Base-by-base conservation (phyloP, 2,888 invertebrate species). In the Drosophila maculinotata region DNA sequence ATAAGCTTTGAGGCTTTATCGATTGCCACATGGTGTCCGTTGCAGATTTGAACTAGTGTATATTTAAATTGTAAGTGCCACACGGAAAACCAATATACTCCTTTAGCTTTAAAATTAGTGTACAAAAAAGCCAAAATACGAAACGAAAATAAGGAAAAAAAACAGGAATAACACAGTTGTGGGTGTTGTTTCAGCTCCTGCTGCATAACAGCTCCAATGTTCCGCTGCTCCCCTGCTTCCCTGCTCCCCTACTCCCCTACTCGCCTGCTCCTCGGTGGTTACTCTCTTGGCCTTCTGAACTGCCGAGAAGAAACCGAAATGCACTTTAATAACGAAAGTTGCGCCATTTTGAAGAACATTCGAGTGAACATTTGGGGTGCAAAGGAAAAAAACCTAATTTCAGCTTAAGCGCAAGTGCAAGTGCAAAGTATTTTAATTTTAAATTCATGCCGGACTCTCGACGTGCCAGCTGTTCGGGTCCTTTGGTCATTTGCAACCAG, bases 261-360 rank as follows among this genome's bases (percentile, higher is more conserved):
- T 12, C 4, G 2, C 25, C 17, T 17, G 62, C 49, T 51, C 26
- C 59, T 51, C 35, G 76, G 69, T 41, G 69, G 80, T 38, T 58
- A 12, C 14, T 33, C n/a, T 48, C 23, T 41, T 65, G 63, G 65
- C 59, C 78, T 78, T 65, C 65, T 45, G 63, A 63, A 53, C 75
- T 56, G 60, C 67, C 41, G 26, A 47, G 20, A 17, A 45, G 17
- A 17, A 20, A 36, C 59, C 65, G 66, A 71, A 53, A 64, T 76
- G 76, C 81, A 76, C 81, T 82, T 84, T 84, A 84, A 82, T 84
- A 82, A 82, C 79, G 84, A 82, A 82, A 82, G 84, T 82, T 82
- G 53, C 44, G 66, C 76, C 62, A 69, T 52, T 79, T 74, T 51
- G 42, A 52, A 49, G 52, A 45, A 47, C 49, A 66, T 68, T 68